These are phyloP conservation scores for Babylonia areolata DNA, from an alignment of 1,140 invertebrate genomes.

Conservation along the genomic window DNA sequence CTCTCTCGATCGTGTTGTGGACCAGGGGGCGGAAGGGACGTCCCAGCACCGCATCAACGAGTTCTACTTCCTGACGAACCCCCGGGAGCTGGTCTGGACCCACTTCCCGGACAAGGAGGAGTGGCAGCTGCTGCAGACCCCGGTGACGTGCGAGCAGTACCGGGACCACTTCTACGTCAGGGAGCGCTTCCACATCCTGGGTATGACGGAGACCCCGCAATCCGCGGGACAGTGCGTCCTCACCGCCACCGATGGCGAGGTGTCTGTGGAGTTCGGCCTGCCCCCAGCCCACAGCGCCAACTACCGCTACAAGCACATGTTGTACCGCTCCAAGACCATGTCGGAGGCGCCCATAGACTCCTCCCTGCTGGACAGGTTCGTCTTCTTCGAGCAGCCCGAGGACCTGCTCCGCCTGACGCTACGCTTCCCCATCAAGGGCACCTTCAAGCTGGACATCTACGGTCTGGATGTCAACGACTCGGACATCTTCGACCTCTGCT, in stretches of 20 bases:
- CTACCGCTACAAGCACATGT: constrained; percentile 69
- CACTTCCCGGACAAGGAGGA: constrained; percentile 67
- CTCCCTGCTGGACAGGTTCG: constrained; percentile 63
- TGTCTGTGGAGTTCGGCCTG: constrained; percentile 62
- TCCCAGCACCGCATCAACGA: constrained; percentile 72
- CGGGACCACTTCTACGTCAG: constrained; percentile 63
- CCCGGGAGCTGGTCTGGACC: constrained; percentile 67
- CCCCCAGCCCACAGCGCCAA: constrained; percentile 58
- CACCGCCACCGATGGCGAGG: constrained; percentile 59
- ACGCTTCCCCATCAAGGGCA: constrained; percentile 67
- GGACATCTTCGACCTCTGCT: constrained; percentile 69
- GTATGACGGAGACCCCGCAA: constrained; percentile 45
- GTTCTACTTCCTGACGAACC: constrained; percentile 73
- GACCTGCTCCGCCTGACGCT: constrained; percentile 62
- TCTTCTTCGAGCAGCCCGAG: constrained; percentile 67
- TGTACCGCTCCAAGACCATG: constrained; percentile 55
- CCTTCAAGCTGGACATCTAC: constrained; percentile 72
- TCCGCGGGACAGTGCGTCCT: constrained; percentile 48
- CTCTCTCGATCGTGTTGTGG: too few relatives aligned
- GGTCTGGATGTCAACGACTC: constrained; percentile 65
- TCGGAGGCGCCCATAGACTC: constrained; percentile 49
- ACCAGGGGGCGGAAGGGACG: constrained; percentile 54
- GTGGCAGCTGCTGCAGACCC: constrained; percentile 67
- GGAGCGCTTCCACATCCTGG: constrained; percentile 69
- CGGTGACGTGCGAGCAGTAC: constrained; percentile 56